Conservation (phyloP, 2,113 vertebrate genomes). For the Triplophysa siluroides region DNA sequence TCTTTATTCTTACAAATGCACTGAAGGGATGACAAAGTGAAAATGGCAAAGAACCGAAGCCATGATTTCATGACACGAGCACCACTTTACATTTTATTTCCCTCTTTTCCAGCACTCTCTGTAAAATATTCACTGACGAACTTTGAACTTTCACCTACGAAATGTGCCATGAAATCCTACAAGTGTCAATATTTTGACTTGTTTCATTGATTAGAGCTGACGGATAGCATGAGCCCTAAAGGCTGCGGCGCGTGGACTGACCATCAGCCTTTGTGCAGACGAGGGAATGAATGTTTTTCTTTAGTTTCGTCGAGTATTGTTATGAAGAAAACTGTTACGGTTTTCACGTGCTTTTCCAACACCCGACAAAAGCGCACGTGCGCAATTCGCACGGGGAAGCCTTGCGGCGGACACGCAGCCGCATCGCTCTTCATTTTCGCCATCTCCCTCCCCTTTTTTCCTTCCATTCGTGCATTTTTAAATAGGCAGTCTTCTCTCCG, state of each 20-base stretch:
- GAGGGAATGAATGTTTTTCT: constrained; percentile 26
- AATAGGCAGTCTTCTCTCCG: constrained; percentile 39
- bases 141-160: constrained; percentile 31
- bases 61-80: constrained; percentile 42
- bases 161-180: constrained; percentile 39
- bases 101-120: constrained; percentile 7
- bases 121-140: constrained; percentile 20
- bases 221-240: background rate
- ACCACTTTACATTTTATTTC: constrained; percentile 8
- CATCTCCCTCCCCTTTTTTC: constrained; percentile 24
- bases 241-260: background rate
- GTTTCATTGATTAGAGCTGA: constrained; percentile 1
- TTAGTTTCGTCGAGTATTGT: constrained; percentile 25
- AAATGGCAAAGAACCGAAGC: constrained; percentile 33
- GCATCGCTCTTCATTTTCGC: background rate
- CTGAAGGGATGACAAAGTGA: constrained; percentile 35
- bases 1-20: constrained; percentile 26
- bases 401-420: background rate
- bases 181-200: constrained; percentile 5
- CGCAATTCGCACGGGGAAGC: background rate
- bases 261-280: background rate
- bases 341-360: background rate
- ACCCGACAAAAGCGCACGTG: constrained; percentile 1
- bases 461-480: constrained; percentile 31
- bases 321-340: constrained; percentile 14